Conservation (phyloP, 2,888 invertebrate genomes). For the Pristionchus entomophagus region DNA sequence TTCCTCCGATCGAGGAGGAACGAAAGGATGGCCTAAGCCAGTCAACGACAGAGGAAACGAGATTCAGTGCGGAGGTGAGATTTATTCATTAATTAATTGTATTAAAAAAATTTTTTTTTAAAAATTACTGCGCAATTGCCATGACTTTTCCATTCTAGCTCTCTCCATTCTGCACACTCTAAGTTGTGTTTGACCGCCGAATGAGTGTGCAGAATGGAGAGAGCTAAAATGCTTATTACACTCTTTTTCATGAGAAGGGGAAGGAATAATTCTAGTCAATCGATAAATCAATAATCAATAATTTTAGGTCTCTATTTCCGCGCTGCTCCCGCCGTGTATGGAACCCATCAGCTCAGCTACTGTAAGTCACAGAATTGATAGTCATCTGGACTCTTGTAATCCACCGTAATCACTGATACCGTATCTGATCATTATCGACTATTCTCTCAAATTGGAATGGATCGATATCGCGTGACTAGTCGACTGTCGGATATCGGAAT, state of each 20-base stretch:
- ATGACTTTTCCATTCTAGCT: no score
- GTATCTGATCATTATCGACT: neutral
- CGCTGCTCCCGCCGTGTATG: constrained; percentile 45
- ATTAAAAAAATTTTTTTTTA: no score
- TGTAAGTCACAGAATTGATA: neutral
- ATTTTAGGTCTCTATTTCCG: constrained; percentile 19
- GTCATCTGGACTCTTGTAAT: neutral
- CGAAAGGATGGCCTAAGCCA: constrained; percentile 23
- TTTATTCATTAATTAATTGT: no score
- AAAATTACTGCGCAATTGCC: no score
- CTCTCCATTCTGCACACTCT: no score
- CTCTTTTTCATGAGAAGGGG: no score
- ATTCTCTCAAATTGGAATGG: neutral
- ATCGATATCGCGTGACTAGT: neutral
- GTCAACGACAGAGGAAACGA: neutral
- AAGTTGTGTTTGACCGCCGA: no score
- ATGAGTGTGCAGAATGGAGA: neutral
- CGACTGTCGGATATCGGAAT: neutral
- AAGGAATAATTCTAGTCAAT: neutral
- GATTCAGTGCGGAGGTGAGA: constrained; percentile 27
- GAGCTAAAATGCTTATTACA: no score
- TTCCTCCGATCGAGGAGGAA: constrained; percentile 55
- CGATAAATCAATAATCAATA: neutral
- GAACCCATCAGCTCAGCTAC: constrained; percentile 36
- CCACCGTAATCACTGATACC: neutral